phyloP scores from a whole-genome alignment of 2,797 vertebrate genomes.

The Australoheros facetus region DNA sequence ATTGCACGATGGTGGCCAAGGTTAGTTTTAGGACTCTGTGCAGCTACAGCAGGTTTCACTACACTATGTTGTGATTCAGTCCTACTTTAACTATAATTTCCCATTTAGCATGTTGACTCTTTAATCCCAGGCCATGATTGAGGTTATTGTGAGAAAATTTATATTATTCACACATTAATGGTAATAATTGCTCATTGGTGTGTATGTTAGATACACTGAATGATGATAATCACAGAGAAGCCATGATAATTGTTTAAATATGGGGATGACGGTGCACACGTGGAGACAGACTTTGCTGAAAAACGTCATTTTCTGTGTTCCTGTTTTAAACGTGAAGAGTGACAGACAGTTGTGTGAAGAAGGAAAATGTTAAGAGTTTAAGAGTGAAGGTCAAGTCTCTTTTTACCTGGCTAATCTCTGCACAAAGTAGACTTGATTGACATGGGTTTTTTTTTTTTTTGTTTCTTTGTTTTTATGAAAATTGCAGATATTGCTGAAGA shows the following conservation, averaged over 20 bases:
- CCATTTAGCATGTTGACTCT: neutral
- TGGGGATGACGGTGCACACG: neutral
- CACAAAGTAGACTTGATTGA: neutral
- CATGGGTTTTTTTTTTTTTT: too few species aligned
- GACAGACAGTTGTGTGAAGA: neutral
- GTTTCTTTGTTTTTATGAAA: neutral
- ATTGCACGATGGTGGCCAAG: neutral
- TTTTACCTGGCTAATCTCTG: neutral
- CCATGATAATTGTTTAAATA: neutral
- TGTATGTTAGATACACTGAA: neutral
- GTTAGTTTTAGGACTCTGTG: neutral
- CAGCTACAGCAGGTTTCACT: too few species aligned
- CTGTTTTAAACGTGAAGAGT: neutral
- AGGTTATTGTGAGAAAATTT: neutral
- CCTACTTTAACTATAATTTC: too few species aligned
- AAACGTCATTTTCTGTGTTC: neutral
- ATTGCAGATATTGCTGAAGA: neutral
- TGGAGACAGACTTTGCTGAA: neutral
- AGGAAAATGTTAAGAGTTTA: neutral
- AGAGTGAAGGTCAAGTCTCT: neutral
- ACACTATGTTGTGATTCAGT: too few species aligned
- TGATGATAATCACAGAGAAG: neutral
- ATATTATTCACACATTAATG: neutral
- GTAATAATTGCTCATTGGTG: neutral
- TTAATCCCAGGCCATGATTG: neutral